Base-by-base conservation (phyloP, 2,888 invertebrate genomes). In the Sesia apiformis region DNA sequence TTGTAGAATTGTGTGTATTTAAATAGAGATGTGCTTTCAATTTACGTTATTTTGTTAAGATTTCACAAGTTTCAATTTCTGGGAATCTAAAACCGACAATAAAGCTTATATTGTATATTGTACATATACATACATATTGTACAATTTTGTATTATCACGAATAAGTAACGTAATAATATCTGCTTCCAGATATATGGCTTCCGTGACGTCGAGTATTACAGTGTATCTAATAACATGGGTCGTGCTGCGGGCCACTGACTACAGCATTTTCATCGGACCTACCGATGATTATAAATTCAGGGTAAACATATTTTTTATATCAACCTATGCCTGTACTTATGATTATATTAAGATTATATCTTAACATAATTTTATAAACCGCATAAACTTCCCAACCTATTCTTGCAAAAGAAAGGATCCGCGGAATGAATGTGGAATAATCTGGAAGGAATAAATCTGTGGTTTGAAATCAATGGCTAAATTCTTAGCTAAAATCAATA, bases 161-260 rank as follows among this genome's bases (percentile, higher is more conserved):
- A 23, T 23, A 23, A 23, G 23, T 23, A 23, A 23, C 23, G 23
- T 23, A 23, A 23, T 23, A 23, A 23, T 40, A 49, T 55, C 40
- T 56, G 63, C 61, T 88, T 90, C 55, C 81, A 96, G 97, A 77
- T 97, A 97, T 84, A 96, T 95, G 63, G 96, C 96, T 66, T 96
- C 97, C 56, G 96, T 98, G 3, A 91, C 93, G 59, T 94, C 97
- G 40, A 97, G 96, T 75, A 91, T 98, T 55, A 84, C 93, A 52
- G 96, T 97, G 3, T 98, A 96, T 80, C 78, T 94, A 38, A 92
- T 96, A 58, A 94, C 97, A 0, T 95, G 95, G 93, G 76, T 93
- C n/a, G 92, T 96, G 7, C 81, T 96, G 46, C 78, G 84, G 69
- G 81, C 87, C n/a, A 79, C 81, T 4, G 84, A 81, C 63, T 88